Base-by-base conservation (phyloP, 2,888 invertebrate genomes). In the Nebria brevicollis region DNA sequence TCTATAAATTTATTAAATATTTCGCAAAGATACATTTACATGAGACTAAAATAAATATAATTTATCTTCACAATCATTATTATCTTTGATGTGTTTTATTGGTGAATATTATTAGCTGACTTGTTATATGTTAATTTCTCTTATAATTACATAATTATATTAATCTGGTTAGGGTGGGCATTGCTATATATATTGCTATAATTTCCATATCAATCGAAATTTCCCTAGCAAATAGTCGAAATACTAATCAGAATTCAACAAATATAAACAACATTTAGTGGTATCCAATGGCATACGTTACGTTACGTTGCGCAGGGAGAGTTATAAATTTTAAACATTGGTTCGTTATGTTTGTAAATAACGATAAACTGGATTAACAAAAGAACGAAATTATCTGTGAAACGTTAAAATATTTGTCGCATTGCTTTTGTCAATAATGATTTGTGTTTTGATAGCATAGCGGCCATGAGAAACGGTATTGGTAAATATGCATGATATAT, bases 301-400 rank as follows among this genome's bases (percentile, higher is more conserved):
- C 34, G 78, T 15, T 74, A 42, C 34, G 78, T 15, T 74, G 72
- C 73, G 13, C 54, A 54, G 54, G 13, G 54, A 54, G 54, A 54
- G 54, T 54, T 54, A 54, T 54, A 54, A 54, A 54, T 54, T 54
- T 54, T 54, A 13, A 54, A 54, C 74, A 66, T 64, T 66, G 73
- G 74, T 74, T 34, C 42, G 73, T 64, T 68, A 54, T 73, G 77
- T 72, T 72, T 72, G 73, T 73, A 77, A 77, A 77, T 77, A 77
- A 72, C 77, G 77, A 77, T 72, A 77, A 77, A 77, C 72, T 20
- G 65, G 54, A 73, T 72, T 72, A 72, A 72, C 77, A 77, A 77
- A 77, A 77, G 77, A 77, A 79, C 66, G 74, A 79, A 79, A 79
- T 79, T 79, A 79, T 79, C 78, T 72, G 77, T 77, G 77, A 77